These are phyloP conservation scores for Papilio machaon DNA, from an alignment of 1,140 invertebrate genomes.

Conservation along the genomic window DNA sequence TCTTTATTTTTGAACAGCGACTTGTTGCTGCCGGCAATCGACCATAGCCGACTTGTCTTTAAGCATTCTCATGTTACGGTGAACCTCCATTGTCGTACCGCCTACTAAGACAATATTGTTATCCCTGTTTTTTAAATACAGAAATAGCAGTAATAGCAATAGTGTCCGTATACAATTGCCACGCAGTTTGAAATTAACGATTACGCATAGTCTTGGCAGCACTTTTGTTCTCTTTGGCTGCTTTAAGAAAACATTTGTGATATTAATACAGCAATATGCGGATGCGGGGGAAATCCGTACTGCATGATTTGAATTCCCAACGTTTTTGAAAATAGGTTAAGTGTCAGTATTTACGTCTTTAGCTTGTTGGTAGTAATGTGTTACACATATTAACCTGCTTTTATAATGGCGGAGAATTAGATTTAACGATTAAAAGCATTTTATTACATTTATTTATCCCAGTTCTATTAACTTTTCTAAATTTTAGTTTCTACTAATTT, in stretches of 20 bases:
- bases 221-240: conserved; percentile 53
- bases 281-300: conserved; percentile 31
- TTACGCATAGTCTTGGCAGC: conserved; percentile 55
- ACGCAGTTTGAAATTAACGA: not conserved
- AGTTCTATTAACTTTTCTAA: not conserved
- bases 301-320: conserved; percentile 22
- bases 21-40: conserved; percentile 63
- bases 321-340: conserved; percentile 26
- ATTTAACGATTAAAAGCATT: not conserved
- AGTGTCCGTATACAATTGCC: not conserved
- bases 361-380: not conserved
- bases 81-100: too few relatives aligned
- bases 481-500: not conserved
- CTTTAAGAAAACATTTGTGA: conserved; percentile 45
- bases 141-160: not conserved
- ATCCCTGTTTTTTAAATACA: not conserved
- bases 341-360: conserved; percentile 10
- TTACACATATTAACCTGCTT: conserved; percentile 3
- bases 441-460: conserved; percentile 6
- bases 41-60: conserved; percentile 55
- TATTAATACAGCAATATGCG: conserved; percentile 33
- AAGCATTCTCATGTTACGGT: conserved; percentile 43
- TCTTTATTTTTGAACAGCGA: conserved; percentile 74
- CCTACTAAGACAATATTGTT: not conserved
- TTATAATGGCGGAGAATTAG: not conserved